Evolutionary conservation across 2,113 vertebrate species (phyloP).

Genomic region (Eptesicus fuscus): DNA sequence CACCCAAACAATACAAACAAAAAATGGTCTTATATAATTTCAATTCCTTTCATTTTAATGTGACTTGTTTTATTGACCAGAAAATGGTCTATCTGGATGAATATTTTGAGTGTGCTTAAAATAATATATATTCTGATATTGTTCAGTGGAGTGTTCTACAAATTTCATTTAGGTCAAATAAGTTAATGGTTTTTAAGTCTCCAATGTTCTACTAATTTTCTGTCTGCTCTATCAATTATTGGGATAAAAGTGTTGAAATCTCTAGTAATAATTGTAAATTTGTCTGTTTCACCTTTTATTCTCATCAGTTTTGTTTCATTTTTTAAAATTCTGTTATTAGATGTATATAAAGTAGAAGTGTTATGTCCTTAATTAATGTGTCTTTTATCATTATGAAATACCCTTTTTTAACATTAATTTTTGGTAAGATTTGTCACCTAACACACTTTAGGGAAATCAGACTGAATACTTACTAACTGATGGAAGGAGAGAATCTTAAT

Average conservation of each 20-base stretch:
- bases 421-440: slow-evolving; percentile 34
- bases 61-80: background rate
- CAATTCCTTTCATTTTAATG: background rate
- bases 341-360: background rate
- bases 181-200: background rate
- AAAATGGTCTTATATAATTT: background rate
- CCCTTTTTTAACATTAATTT: background rate
- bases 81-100: background rate
- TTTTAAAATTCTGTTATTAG: background rate
- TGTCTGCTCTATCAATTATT: background rate
- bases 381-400: slow-evolving; percentile 32
- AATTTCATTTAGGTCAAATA: background rate
- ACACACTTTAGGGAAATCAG: slow-evolving; percentile 4
- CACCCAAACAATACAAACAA: background rate
- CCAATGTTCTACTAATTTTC: background rate
- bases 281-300: background rate
- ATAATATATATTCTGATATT: background rate
- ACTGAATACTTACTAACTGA: slow-evolving; percentile 18
- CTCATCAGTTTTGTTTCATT: background rate
- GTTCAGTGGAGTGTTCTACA: background rate
- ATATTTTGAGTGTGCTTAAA: background rate
- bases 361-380: background rate
- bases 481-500: background rate
- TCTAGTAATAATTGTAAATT: background rate
- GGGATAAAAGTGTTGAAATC: background rate